These are phyloP conservation scores for Numida meleagris DNA, from an alignment of 2,113 vertebrate genomes.

Conservation along the genomic window DNA sequence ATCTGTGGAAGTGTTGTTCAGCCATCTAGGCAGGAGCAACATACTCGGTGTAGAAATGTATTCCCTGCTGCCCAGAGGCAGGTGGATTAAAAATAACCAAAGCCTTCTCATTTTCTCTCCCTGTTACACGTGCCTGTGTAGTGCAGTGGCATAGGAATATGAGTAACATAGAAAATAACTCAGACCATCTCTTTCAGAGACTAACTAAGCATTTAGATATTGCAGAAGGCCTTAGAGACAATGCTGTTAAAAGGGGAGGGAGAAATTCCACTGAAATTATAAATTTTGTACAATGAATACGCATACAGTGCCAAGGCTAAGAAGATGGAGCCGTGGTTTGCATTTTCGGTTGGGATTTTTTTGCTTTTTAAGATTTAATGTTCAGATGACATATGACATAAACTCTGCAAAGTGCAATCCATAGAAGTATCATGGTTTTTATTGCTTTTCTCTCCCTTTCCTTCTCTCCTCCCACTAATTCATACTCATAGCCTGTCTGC, in stretches of 20 bases:
- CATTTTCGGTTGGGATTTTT: background rate
- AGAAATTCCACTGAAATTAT: background rate
- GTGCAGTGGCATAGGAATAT: background rate
- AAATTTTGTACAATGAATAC: background rate
- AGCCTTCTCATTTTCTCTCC: background rate
- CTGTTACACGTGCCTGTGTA: background rate
- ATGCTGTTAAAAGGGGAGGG: background rate
- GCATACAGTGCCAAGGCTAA: background rate
- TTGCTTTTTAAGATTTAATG: background rate
- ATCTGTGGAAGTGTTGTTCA: background rate
- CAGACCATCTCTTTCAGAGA: background rate
- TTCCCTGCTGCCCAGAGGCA: background rate
- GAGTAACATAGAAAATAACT: background rate
- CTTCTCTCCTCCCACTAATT: background rate
- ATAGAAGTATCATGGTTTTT: background rate
- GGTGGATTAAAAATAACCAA: background rate
- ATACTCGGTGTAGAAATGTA: background rate
- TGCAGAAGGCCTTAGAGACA: background rate
- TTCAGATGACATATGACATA: background rate
- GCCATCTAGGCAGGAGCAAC: background rate
- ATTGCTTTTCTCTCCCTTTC: background rate
- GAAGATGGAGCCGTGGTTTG: background rate
- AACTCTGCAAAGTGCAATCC: background rate
- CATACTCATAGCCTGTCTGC: background rate
- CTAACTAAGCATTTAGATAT: background rate